A percentile compares a stretch with the other conserved stretches of the same genome.
These are phyloP conservation scores for Andricus quercusramuli DNA, from an alignment of 2,888 invertebrate species.

Conservation along the genomic window DNA sequence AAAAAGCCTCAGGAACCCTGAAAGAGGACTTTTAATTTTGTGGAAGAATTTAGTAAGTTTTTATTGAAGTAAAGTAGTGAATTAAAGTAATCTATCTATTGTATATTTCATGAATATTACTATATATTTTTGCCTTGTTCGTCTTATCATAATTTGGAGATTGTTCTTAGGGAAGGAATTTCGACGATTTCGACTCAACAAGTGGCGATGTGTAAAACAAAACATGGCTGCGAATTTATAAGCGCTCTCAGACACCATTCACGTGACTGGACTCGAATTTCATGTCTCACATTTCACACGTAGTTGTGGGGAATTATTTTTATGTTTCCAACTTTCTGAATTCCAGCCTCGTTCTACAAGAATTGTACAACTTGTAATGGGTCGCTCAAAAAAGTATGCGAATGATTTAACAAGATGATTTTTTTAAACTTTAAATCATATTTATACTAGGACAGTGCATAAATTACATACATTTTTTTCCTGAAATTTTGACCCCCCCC, in stretches of 20 bases:
- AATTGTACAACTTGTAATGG: neutral
- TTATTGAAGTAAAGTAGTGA: neutral
- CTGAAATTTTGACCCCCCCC: no score
- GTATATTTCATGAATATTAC: neutral
- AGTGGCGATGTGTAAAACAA: constrained; percentile 35
- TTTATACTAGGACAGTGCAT: no score
- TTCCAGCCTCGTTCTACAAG: constrained; percentile 18
- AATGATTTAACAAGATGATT: no score
- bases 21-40: no score
- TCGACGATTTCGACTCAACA: constrained; percentile 14
- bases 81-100: neutral
- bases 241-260: constrained; percentile 17
- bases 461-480: no score
- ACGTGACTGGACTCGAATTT: constrained; percentile 38
- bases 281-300: constrained; percentile 22
- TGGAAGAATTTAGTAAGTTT: neutral
- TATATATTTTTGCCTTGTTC: neutral
- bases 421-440: no score
- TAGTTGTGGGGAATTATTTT: constrained; percentile 16
- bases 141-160: neutral
- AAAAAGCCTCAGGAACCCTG: no score
- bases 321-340: constrained; percentile 22
- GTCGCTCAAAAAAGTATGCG: neutral
- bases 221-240: constrained; percentile 27
- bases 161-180: neutral